phyloP scores from a whole-genome alignment of 30 jellyfish, hydroid and myxozoan species.

The Sanderia malayensis region DNA sequence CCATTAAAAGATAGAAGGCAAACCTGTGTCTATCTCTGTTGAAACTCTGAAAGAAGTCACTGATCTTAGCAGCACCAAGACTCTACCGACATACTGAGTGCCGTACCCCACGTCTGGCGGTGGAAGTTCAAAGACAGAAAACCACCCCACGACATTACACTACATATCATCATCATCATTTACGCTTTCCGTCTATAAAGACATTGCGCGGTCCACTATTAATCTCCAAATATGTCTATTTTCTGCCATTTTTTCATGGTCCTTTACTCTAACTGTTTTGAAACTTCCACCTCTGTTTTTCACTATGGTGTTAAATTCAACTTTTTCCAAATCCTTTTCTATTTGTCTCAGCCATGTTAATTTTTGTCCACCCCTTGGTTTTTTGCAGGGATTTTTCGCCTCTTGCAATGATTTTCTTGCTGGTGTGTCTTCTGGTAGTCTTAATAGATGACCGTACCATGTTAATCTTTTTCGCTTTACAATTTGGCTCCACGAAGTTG shows the following conservation, averaged over 20 bases:
- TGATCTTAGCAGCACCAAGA: too few relatives aligned
- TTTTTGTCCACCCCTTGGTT: too few relatives aligned
- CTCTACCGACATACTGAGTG: too few relatives aligned
- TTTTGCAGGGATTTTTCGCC: neutral
- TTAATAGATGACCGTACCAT: too few relatives aligned
- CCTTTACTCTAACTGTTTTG: neutral
- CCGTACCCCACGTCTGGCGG: too few relatives aligned
- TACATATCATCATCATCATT: too few relatives aligned
- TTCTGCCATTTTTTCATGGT: neutral
- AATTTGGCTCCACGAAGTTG: neutral
- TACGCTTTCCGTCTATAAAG: too few relatives aligned
- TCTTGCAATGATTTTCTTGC: neutral
- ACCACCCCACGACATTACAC: too few relatives aligned
- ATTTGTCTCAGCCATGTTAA: neutral
- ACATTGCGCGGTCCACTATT: constrained; percentile 5
- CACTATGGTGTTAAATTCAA: neutral
- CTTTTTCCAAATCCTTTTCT: neutral
- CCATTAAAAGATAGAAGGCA: too few relatives aligned
- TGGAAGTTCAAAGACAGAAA: too few relatives aligned
- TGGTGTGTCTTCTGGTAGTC: constrained; percentile 25
- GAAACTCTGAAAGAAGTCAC: too few relatives aligned
- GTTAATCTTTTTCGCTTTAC: constrained; percentile 11
- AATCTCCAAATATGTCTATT: neutral
- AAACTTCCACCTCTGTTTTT: neutral
- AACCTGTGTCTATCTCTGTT: too few relatives aligned